Evolutionary conservation across 1,140 invertebrate species (phyloP).

Genomic region (Rhizoglyphus robini): DNA sequence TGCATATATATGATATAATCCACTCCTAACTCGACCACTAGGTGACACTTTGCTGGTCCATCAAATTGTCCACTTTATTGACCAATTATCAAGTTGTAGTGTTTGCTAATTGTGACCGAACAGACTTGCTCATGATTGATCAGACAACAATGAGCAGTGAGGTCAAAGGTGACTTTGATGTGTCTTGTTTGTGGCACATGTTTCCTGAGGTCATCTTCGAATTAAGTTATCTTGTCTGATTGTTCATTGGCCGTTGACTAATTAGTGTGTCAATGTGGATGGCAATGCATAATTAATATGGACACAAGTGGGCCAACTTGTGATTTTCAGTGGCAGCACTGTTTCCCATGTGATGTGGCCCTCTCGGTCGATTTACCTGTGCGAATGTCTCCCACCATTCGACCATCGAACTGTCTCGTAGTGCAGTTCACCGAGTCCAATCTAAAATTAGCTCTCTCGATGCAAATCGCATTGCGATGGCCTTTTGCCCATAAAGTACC

Average conservation of each 20-base stretch:
- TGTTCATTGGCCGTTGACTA: not conserved
- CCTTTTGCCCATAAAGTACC: too few species aligned
- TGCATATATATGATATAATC: too few species aligned
- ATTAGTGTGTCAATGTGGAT: too few species aligned
- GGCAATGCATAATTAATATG: not conserved
- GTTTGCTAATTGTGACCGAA: not conserved
- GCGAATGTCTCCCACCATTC: too few species aligned
- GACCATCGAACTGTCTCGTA: too few species aligned
- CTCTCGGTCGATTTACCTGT: not conserved
- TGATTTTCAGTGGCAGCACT: not conserved
- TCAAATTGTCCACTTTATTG: not conserved
- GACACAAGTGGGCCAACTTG: conserved; percentile 7
- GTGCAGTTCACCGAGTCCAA: too few species aligned
- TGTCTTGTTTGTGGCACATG: not conserved
- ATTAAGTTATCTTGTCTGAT: not conserved
- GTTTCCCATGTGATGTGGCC: not conserved
- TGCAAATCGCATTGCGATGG: too few species aligned
- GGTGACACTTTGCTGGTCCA: too few species aligned
- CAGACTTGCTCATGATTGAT: conserved; percentile 3
- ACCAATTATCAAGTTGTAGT: not conserved
- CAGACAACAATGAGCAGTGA: not conserved
- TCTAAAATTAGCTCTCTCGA: too few species aligned
- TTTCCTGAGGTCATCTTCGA: not conserved
- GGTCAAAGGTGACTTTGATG: conserved; percentile 1
- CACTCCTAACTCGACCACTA: too few species aligned